Base-by-base conservation (phyloP, 2,797 vertebrate species). In the Propithecus deckenii region DNA sequence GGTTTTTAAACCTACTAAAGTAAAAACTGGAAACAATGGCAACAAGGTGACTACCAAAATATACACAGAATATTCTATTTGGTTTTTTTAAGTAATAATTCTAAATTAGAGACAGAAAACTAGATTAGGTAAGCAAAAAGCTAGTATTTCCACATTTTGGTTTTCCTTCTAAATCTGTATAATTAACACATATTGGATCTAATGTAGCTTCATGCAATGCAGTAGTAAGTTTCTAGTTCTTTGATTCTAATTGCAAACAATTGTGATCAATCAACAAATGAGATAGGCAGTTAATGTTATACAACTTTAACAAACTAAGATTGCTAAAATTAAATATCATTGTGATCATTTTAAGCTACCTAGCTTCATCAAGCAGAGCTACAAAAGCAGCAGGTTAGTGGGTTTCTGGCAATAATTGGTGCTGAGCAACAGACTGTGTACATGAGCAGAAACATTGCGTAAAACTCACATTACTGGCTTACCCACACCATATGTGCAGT, bases 351-450 rank as follows among this genome's bases (percentile, higher is more conserved):
- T 97, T 41, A 90, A 86, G 67, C 41, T 96, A 88, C 76, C 71
- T 2, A n/a, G 71, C 72, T 88, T 96, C 90, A 46, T 55, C 95
- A 93, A 55, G 89, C 5, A 43, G 86, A 97, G 89, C 96, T 71
- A 88, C 59, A 97, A 91, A 89, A 98, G 90, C 96, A 97, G 86
- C 89, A 89, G 25, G 67, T 46, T 76, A 57, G 80, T 89, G 1
- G 67, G 55, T 85, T 98, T 98, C 97, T 85, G 80, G 95, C 80
- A 96, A 52, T 90, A 96, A 89, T 78, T 94, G 95, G 92, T 96
- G 85, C 96, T 87, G 92, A 93, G 94, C 97, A 97, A 81, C 97
- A 97, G 78, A 74, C 7, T 90, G 84, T 97, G 75, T 69, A 46
- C 14, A 97, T 41, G 74, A 76, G 92, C 72, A 95, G 93, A 95